phyloP scores from a whole-genome alignment of 2,113 vertebrate species.

The Corvus moneduloides region DNA sequence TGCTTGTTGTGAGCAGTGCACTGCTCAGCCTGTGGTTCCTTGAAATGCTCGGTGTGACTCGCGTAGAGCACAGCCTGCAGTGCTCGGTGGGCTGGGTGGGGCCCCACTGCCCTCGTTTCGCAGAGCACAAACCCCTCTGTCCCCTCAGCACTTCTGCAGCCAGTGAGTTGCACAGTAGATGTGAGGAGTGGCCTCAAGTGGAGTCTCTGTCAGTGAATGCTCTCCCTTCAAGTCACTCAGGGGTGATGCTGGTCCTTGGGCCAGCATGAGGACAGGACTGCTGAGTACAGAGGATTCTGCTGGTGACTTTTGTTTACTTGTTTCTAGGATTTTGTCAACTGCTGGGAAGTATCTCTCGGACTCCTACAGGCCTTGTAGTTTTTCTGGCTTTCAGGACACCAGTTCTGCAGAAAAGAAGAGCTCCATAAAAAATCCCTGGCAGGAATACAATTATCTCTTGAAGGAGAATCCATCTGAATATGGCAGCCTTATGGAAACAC shows the following conservation, averaged over 20 bases:
- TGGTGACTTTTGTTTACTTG: neutral
- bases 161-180: neutral
- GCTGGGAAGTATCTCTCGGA: conserved; percentile 92
- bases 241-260: neutral
- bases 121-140: neutral
- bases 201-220: neutral
- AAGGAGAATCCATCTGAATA: conserved; percentile 84
- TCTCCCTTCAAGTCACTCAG: neutral
- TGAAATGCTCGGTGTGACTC: neutral
- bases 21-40: neutral
- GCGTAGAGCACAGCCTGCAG: neutral
- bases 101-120: accelerated
- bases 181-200: neutral
- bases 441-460: conserved; percentile 95
- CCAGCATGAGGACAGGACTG: neutral
- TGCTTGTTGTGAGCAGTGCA: neutral
- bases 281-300: neutral
- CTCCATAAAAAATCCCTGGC: conserved; percentile 90
- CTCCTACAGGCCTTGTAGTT: conserved; percentile 91
- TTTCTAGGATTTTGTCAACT: conserved; percentile 86
- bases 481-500: conserved; percentile 89
- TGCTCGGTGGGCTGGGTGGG: neutral
- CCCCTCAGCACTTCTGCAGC: neutral
- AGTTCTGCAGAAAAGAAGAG: conserved; percentile 82
- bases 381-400: conserved; percentile 86